Evolutionary conservation across 1,140 invertebrate species (phyloP).

Genomic region (Trichonephila clavipes): DNA sequence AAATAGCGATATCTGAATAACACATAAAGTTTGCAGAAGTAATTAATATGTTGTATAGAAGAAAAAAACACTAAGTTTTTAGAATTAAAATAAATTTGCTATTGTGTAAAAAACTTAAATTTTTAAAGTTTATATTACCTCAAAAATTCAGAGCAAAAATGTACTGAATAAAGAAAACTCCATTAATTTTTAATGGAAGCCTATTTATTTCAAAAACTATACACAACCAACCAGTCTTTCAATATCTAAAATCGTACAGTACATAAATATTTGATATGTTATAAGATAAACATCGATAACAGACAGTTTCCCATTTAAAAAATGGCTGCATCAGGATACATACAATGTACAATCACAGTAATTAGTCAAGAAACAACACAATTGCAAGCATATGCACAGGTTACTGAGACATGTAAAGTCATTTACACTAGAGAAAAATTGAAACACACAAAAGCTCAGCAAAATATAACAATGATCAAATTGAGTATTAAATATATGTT

Average conservation of each 20-base stretch:
- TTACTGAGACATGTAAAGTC: neutral
- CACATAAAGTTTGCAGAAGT: too few relatives aligned
- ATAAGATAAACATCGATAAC: conserved; percentile 44
- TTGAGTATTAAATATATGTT: neutral
- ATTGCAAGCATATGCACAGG: neutral
- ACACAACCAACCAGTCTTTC: conserved; percentile 61
- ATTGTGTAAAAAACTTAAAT: too few relatives aligned
- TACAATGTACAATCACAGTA: neutral
- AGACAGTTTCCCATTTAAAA: conserved; percentile 35
- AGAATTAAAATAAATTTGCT: too few relatives aligned
- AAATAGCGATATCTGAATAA: too few relatives aligned
- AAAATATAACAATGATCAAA: neutral
- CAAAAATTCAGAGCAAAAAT: too few relatives aligned
- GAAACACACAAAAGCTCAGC: conserved; percentile 15
- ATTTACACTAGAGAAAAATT: neutral
- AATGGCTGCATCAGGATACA: neutral
- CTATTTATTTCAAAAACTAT: conserved; percentile 66
- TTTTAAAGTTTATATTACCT: too few relatives aligned
- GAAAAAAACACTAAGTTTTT: too few relatives aligned
- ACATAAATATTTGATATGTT: conserved; percentile 68
- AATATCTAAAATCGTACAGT: conserved; percentile 58
- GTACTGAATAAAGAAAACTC: too few relatives aligned
- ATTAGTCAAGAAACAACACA: neutral
- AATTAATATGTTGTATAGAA: too few relatives aligned
- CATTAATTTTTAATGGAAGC: conserved; percentile 48